Conservation (phyloP, 2,113 vertebrate species). For the Rhombomys opimus region DNA sequence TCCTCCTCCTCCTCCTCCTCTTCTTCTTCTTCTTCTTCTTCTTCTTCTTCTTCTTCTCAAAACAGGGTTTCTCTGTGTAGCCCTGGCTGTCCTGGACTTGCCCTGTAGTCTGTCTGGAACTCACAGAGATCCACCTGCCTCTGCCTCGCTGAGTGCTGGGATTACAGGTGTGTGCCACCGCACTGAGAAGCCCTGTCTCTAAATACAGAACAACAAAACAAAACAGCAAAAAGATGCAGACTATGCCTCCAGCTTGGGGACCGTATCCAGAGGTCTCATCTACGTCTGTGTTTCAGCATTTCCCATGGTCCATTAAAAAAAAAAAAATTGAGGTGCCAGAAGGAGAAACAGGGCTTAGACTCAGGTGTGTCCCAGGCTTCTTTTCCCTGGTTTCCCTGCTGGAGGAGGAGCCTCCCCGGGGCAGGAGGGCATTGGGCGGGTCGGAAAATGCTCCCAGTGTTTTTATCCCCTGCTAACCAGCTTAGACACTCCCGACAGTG, state of each 20-base stretch:
- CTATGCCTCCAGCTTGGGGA: neutral
- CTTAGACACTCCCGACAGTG: conserved; percentile 75
- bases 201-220: neutral
- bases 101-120: too few species aligned
- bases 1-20: too few species aligned
- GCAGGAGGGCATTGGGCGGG: conserved; percentile 43
- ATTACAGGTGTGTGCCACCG: too few species aligned
- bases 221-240: neutral
- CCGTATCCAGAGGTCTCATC: neutral
- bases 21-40: too few species aligned
- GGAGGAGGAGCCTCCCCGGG: neutral
- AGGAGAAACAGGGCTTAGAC: neutral
- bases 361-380: neutral
- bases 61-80: too few species aligned
- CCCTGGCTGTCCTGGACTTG: too few species aligned
- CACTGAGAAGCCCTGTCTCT: too few species aligned
- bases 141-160: too few species aligned
- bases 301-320: neutral
- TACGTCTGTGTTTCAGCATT: neutral
- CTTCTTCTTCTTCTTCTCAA: too few species aligned
- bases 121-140: too few species aligned
- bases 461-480: conserved; percentile 75
- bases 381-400: neutral
- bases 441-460: conserved; percentile 52
- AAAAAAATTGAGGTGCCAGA: neutral